These are phyloP conservation scores for Synergus gifuensis DNA, from an alignment of 2,888 invertebrate genomes.

Conservation along the genomic window DNA sequence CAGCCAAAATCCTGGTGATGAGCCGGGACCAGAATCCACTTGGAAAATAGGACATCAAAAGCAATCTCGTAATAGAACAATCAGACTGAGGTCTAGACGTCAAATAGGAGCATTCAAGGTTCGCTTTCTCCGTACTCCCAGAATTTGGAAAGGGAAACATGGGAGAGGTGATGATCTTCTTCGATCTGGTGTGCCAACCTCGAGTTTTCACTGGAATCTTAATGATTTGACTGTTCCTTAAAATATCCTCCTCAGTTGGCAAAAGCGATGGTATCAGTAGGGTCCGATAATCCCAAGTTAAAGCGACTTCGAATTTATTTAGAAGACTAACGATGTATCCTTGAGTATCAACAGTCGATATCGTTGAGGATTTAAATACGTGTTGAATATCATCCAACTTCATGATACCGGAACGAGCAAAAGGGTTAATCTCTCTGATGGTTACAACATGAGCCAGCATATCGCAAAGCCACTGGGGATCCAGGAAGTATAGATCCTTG, in stretches of 20 bases:
- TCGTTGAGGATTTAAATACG: slow-evolving; percentile 93
- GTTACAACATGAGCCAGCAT: slow-evolving; percentile 98
- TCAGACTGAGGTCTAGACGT: slow-evolving; percentile 80
- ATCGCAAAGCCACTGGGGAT: slow-evolving; percentile 99
- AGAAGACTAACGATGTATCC: slow-evolving; percentile 94
- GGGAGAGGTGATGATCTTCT: slow-evolving; percentile 80
- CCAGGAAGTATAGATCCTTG: slow-evolving; percentile 96
- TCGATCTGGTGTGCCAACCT: slow-evolving; percentile 83
- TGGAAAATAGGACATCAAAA: slow-evolving; percentile 98
- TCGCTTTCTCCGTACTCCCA: slow-evolving; percentile 59
- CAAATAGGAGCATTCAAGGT: slow-evolving; percentile 75
- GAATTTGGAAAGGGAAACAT: slow-evolving; percentile 62
- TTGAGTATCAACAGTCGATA: slow-evolving; percentile 84
- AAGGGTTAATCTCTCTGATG: slow-evolving; percentile 97
- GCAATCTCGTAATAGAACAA: slow-evolving; percentile 84
- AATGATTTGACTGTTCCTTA: slow-evolving; percentile 71
- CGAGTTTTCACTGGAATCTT: slow-evolving; percentile 83
- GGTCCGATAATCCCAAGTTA: slow-evolving; percentile 96
- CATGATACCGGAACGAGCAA: slow-evolving; percentile 95
- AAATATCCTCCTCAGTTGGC: slow-evolving; percentile 87
- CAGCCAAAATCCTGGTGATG: slow-evolving; percentile 94
- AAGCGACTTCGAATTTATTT: slow-evolving; percentile 97
- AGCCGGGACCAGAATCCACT: slow-evolving; percentile 98
- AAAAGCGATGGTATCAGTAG: slow-evolving; percentile 93
- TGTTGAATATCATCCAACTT: slow-evolving; percentile 94